Evolutionary conservation across 2,113 vertebrate species (phyloP), one percentile per base, ranked within the genome.

Genomic region (Nannobrachium achirus): DNA sequence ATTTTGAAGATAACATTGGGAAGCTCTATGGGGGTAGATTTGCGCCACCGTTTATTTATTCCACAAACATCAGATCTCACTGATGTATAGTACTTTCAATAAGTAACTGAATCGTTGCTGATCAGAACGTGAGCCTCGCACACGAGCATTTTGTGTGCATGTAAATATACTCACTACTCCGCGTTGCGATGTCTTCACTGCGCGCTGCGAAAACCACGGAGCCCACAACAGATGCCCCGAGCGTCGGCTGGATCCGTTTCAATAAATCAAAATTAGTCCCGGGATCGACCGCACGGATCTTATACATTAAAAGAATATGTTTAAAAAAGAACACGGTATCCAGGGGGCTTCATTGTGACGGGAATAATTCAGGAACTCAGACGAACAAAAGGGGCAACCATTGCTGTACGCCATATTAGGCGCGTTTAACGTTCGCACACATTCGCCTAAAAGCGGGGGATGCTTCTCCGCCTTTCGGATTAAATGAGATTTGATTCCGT

Each of bases 141-240:
- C n/a, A n/a, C n/a, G n/a, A n/a, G n/a, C n/a, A n/a, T n/a, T n/a
- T 25, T 49, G 62, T 63, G 73, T 70, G 71, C 42, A 60, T 79
- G 83, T 81, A 82, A 91, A 88, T 87, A 88, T 87, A 92, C 90
- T 92, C 89, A 93, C 92, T 87, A 90, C 88, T 91, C 85, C 89
- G 77, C 88, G 85, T 80, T 90, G 87, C 81, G 25, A 33, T 86
- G 77, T 63, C 68, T n/a, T n/a, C 78, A 73, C 76, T 87, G 84
- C 80, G 77, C 71, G 84, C 89, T 78, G 84, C 86, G 80, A 83
- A 80, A 87, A 63, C 40, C 25, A n/a, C n/a, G n/a, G 25, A 33
- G 25, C 82, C 83, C 79, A 76, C 84, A 49, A 64, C 73, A 75
- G 64, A 63, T 68, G 25, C 25, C 25, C 79, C 38, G 73, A 68